Evolutionary conservation across 2,797 vertebrate genomes (phyloP).

Genomic region (Acipenser transmontanus): DNA sequence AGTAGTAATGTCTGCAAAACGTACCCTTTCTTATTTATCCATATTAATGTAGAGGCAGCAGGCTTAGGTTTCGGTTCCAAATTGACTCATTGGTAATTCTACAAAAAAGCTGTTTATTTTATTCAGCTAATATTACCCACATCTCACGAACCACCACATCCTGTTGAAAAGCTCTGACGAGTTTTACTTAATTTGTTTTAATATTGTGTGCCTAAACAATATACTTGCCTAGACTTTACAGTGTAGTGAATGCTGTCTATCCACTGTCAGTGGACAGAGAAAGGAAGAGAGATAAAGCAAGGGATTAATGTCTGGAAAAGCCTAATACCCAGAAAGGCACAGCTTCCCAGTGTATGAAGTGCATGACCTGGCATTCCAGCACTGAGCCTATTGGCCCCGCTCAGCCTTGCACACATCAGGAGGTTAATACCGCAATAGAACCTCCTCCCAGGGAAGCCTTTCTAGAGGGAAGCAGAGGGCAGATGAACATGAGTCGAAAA

Average conservation of each 20-base stretch:
- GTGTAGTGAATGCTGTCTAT: conserved; percentile 1
- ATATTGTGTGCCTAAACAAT: neutral
- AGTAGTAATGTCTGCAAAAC: too few species aligned
- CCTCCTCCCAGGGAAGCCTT: conserved; percentile 25
- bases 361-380: conserved; percentile 34
- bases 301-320: conserved; percentile 14
- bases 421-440: conserved; percentile 25
- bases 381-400: conserved; percentile 20
- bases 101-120: too few species aligned
- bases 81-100: too few species aligned
- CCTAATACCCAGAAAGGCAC: conserved; percentile 12
- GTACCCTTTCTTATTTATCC: too few species aligned
- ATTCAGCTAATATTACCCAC: too few species aligned
- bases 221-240: neutral
- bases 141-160: too few species aligned
- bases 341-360: conserved; percentile 16
- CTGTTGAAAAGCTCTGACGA: too few species aligned
- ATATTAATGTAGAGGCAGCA: too few species aligned
- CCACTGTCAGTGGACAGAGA: neutral
- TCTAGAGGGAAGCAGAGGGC: conserved; percentile 25
- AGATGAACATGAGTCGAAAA: conserved; percentile 16
- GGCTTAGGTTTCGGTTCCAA: too few species aligned
- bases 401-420: conserved; percentile 27
- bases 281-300: neutral
- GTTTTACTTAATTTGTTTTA: neutral